Percentiles rank a stretch among this genome's conserved stretches.
phyloP scores from a whole-genome alignment of 1,140 invertebrate genomes.

The Aphaenogaster ashmeadi region DNA sequence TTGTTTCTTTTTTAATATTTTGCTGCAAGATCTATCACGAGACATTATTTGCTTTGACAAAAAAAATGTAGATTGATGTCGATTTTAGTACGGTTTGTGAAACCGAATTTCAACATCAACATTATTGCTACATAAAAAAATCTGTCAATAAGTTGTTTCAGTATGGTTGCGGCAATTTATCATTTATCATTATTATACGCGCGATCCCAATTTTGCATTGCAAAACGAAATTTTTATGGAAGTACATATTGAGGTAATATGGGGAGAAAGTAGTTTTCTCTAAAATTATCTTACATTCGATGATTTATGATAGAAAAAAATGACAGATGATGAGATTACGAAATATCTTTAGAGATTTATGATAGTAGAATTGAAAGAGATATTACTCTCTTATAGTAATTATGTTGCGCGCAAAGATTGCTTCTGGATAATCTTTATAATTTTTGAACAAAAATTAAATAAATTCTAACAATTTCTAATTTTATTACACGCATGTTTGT shows the following conservation, averaged over 20 bases:
- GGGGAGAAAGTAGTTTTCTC: not conserved
- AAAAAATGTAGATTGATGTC: not conserved
- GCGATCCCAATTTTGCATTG: not conserved
- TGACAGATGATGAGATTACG: not conserved
- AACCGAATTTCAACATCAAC: not conserved
- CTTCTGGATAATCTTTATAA: not conserved
- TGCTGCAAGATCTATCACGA: not conserved
- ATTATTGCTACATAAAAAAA: not conserved
- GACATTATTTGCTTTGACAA: not conserved
- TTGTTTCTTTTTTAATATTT: not conserved
- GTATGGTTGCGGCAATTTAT: not conserved
- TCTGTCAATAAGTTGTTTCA: not conserved
- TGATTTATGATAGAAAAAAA: not conserved
- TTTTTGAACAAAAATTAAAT: not conserved
- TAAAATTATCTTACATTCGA: not conserved
- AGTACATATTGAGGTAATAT: not conserved
- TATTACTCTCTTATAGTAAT: not conserved
- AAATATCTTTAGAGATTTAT: conserved; percentile 9
- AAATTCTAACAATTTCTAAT: conserved; percentile 15
- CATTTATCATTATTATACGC: not conserved
- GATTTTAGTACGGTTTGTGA: not conserved
- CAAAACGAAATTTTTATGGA: not conserved
- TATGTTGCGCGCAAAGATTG: not conserved
- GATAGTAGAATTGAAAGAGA: not conserved
- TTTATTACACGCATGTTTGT: not conserved